Base-by-base conservation (phyloP, 30 jellyfish, hydroid and myxozoan genomes). In the Sanderia malayensis region DNA sequence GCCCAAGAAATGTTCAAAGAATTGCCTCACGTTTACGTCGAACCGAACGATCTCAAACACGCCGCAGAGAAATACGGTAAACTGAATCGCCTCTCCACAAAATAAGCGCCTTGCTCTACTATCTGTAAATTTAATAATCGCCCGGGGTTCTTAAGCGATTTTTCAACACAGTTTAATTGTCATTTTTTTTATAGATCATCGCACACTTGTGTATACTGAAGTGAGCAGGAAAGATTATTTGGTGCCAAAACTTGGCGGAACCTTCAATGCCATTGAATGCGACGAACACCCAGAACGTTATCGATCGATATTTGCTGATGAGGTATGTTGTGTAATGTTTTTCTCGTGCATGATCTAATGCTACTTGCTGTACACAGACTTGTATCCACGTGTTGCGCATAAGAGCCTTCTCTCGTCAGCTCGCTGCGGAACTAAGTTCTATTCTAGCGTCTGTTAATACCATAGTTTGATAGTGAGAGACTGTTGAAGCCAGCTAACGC, bases 1-100 rank as follows among this genome's bases (percentile, higher is more conserved):
- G 97, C 97, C 11, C 97, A 88, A 44, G 97, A 88, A 44, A 94
- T 91, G 80, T 91, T 91, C 63, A 88, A 78, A 20, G 98, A 91
- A 79, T 67, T 91, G 25, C 98, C 98, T 2, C 98, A 91, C 58
- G 92, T 91, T 23, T 91, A 71, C 57, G 98, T 91, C 0, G 95
- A 84, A 46, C 98, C 98, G 15, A 96, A 91, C 45, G 98, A 91
- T 59, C 44, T 91, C 74, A 80, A 91, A 32, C 83, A 91, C 27
- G 98, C 98, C 1, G 80, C 85, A 0, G 74, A 78, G 46, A 74
- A 77, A 32, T 91, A 46, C 60, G 98, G 97, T 89, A 66, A 20
- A n/a, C n/a, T n/a, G n/a, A n/a, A n/a, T n/a, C n/a, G n/a, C n/a
- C n/a, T n/a, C n/a, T n/a, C n/a, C n/a, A n/a, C n/a, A n/a, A n/a